Conservation (phyloP, 1,140 invertebrate species). For the Penaeus japonicus region DNA sequence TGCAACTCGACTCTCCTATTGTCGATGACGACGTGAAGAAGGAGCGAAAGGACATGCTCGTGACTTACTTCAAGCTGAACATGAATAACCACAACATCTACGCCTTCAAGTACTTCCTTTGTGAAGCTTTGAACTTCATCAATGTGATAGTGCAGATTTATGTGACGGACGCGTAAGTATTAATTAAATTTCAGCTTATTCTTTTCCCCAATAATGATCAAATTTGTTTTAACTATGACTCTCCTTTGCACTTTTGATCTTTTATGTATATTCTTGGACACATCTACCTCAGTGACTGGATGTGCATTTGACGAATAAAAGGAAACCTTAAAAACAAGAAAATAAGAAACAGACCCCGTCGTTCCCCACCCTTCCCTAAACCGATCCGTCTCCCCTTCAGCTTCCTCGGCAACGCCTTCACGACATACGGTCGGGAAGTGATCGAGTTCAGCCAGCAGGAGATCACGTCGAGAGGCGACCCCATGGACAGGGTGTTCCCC, state of each 20-base stretch:
- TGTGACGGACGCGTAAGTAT: constrained; percentile 79
- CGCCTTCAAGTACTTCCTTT: constrained; percentile 84
- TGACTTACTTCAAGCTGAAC: constrained; percentile 83
- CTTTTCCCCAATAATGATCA: too few species aligned
- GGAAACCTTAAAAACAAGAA: too few species aligned
- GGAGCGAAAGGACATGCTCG: constrained; percentile 79
- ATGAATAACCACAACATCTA: constrained; percentile 86
- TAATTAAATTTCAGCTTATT: constrained; percentile 48
- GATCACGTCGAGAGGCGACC: constrained; percentile 82
- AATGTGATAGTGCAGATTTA: constrained; percentile 91
- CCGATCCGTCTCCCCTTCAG: neutral
- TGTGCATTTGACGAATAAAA: too few species aligned
- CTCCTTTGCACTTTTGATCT: too few species aligned
- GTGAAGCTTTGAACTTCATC: constrained; percentile 83
- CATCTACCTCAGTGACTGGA: constrained; percentile 88
- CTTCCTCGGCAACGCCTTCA: constrained; percentile 73
- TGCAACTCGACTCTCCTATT: constrained; percentile 83
- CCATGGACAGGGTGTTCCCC: constrained; percentile 85
- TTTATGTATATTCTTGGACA: too few species aligned
- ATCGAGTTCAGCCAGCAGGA: constrained; percentile 85
- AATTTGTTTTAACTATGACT: too few species aligned
- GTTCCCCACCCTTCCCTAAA: too few species aligned
- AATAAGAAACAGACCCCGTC: too few species aligned
- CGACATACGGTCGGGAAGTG: constrained; percentile 85
- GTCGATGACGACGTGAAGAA: constrained; percentile 80